Evolutionary conservation across 2,113 vertebrate genomes (phyloP).

Genomic region (Laterallus jamaicensis): DNA sequence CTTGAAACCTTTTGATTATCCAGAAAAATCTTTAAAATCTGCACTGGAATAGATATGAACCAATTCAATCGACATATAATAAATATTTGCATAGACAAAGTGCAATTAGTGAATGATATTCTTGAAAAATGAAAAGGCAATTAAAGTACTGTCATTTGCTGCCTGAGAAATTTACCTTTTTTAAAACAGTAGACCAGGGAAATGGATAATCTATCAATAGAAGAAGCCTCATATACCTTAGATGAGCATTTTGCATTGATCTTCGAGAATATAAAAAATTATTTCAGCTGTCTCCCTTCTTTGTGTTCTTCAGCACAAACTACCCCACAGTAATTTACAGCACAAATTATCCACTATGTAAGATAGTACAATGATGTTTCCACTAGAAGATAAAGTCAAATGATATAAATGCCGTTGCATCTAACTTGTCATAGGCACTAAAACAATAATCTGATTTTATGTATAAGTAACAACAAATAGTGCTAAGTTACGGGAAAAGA

Average conservation of each 20-base stretch:
- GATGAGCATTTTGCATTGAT: neutral
- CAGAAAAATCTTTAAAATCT: neutral
- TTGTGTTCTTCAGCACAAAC: neutral
- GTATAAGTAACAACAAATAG: neutral
- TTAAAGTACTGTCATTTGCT: neutral
- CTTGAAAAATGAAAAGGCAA: neutral
- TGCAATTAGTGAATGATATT: neutral
- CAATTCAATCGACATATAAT: fast-evolving
- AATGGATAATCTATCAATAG: neutral
- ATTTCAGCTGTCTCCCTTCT: neutral
- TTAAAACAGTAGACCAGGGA: neutral
- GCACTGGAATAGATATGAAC: neutral
- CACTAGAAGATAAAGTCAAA: neutral
- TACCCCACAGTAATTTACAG: neutral
- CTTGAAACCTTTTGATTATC: neutral
- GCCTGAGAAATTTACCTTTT: neutral
- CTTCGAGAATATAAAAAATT: neutral
- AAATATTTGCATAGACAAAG: neutral
- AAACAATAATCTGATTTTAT: neutral
- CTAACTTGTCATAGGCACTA: neutral
- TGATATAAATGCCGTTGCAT: neutral
- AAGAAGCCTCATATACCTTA: neutral
- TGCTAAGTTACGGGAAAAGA: neutral
- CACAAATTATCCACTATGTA: neutral
- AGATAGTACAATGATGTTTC: neutral